Base-by-base conservation (phyloP, 2,888 invertebrate species). In the Camptogramma bilineatum region DNA sequence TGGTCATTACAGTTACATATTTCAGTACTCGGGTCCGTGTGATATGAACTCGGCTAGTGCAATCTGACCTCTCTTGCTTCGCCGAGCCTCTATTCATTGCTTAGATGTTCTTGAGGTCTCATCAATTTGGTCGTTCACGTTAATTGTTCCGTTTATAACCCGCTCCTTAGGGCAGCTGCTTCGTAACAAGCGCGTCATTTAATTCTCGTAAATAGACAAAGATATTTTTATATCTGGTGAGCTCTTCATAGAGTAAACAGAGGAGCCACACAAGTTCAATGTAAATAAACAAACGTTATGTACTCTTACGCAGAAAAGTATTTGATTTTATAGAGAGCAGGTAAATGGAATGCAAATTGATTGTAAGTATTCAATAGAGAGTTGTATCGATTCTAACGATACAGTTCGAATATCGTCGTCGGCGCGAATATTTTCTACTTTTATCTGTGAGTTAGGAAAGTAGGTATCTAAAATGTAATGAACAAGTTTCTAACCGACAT, bases 141-240 rank as follows among this genome's bases (percentile, higher is more conserved):
- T 91, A 91, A 92, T 91, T 91, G 91, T 89, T 88, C 86, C 83
- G 84, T 88, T 90, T 88, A 90, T 88, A 91, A 84, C 89, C 85
- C 85, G 85, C 88, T 88, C 82, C 84, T 87, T 83, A 83, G 83
- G 87, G 91, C 91, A 91, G 91, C 90, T 91, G 92, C 83, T 85
- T 88, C 85, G 80, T 90, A 90, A 87, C 90, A 90, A 85, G 82
- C 85, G 80, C 83, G 82, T 88, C 85, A 86, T 91, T 91, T 90
- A 89, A 90, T 87, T 89, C 89, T 90, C 83, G 86, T 91, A 90
- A 90, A 91, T 90, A 92, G 88, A 90, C 87, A 88, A 86, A 90
- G 89, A 91, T 92, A 92, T 93, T 91, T 92, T 90, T 91, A 91
- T 91, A 90, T 89, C 87, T 86, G 83, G 81, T 84, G 81, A 83